These are phyloP conservation scores for Agelas oroides DNA, from an alignment of 37 sponge, comb jelly and placozoan genomes.

Conservation along the genomic window DNA sequence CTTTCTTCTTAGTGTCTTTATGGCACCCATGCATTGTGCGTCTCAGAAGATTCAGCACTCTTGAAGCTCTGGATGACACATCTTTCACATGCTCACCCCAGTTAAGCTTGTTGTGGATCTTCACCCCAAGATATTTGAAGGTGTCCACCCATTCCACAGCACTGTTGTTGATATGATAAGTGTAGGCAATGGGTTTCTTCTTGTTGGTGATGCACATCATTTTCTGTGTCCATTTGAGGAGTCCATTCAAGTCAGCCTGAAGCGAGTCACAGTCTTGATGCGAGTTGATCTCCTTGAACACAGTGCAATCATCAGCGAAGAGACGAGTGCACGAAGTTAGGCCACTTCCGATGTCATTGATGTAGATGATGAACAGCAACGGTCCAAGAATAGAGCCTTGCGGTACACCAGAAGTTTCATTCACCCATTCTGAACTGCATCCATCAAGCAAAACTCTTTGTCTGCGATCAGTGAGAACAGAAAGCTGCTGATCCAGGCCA, in stretches of 20 bases:
- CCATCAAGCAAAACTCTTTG: slow-evolving; percentile 20
- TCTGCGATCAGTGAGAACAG: not conserved
- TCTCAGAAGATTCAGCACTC: too few relatives aligned
- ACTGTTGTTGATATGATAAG: too few relatives aligned
- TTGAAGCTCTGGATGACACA: too few relatives aligned
- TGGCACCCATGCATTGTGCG: too few relatives aligned
- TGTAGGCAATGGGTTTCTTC: not conserved
- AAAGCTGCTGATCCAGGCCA: slow-evolving; percentile 14
- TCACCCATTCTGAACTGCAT: not conserved
- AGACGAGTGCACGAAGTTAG: slow-evolving; percentile 5
- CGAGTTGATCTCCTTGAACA: slow-evolving; percentile 1
- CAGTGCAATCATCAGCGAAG: slow-evolving; percentile 40
- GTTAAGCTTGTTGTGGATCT: too few relatives aligned
- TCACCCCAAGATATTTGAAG: too few relatives aligned
- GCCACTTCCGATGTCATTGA: slow-evolving; percentile 35
- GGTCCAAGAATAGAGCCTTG: slow-evolving; percentile 48
- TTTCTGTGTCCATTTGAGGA: slow-evolving; percentile 7
- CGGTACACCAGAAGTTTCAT: slow-evolving; percentile 24
- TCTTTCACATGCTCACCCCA: too few relatives aligned
- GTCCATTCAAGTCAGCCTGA: slow-evolving; percentile 6
- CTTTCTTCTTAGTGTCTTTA: not conserved
- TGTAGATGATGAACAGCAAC: too few relatives aligned
- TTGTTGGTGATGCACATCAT: not conserved
- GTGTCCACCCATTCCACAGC: too few relatives aligned
- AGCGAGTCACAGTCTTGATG: not conserved